Base-by-base conservation (phyloP, 2,888 invertebrate species). In the Netelia fuscicornis region DNA sequence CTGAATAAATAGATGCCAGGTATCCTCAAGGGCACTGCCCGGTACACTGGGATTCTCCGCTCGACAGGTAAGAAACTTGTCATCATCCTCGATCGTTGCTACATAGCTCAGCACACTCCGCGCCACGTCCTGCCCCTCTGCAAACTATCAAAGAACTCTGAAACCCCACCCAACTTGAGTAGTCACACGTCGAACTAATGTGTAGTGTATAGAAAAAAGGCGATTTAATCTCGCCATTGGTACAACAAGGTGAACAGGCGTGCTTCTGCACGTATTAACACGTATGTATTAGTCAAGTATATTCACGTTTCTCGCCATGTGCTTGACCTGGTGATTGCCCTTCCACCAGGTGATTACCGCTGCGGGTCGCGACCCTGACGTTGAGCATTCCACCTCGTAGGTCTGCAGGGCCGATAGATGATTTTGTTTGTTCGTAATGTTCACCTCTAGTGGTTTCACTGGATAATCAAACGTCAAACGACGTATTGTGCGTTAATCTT, bases 331-430 rank as follows among this genome's bases (percentile, higher is more conserved):
- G 90, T 97, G 95, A 91, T 96, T 97, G 87, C 97, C 97, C 93
- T 97, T 97, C 97, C 97, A 98, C 98, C 98, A 98, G 58, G 97
- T 97, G 91, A 98, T 97, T 82, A 96, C 95, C 2, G 98, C 97
- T 88, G 97, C 96, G 9, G 98, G 98, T 87, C 97, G 95, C 6
- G 98, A 98, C 74, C 98, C 98, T 0, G 97, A 96, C 85, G 97
- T 97, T 91, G 96, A 95, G 94, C 98, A 98, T 92, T 98, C 97
- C 86, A 98, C 96, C 91, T 98, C 97, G 94, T 98, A 98, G 80
- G 97, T 95, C 93, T 97, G 97, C 91, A 97, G 97, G 0, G 98
- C 98, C 30, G 97, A 97, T 78, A 98, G 95, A 92, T 97, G 96
- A 90, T 96, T 96, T 92, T 97, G 97, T 94, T 97, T 97, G 83